Base-by-base conservation (phyloP, 2,888 invertebrate species). In the Tricholauxania praeusta region DNA sequence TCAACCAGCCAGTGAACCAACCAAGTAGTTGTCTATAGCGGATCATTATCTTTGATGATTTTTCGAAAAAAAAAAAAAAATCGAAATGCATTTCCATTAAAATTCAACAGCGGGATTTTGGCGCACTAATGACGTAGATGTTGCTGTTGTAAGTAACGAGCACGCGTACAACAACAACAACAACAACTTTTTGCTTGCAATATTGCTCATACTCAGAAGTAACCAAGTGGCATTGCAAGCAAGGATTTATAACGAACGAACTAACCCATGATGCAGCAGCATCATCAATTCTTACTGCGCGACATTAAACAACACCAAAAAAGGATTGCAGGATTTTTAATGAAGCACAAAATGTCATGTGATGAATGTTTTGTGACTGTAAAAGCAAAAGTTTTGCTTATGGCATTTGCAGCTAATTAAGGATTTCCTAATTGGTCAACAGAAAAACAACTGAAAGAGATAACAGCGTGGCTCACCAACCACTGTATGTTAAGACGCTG, bases 321-420 rank as follows among this genome's bases (percentile, higher is more conserved):
- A 70, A 70, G 70, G 70, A 70, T 62, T 12, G 70, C 52, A 70
- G 70, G 70, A 70, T 70, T 70, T 70, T 70, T 70, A 70, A 70
- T 70, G 70, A 70, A 70, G 62, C 70, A 53, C 47, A 63, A 62
- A 70, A 70, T 52, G 70, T 70, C 70, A 63, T 51, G 59, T 69
- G 63, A 70, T 70, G 70, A 15, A 39, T 51, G 19, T 49, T n/a
- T 49, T 51, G 64, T 51, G 22, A 60, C 12, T 32, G 28, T 22
- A 60, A 19, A 51, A 49, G 49, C 22, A 49, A 59, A 47, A 28
- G 39, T 64, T 67, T 17, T 48, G 60, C 47, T 52, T 62, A 52
- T 68, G 75, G 74, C 77, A 79, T 76, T 78, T 77, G 74, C 77
- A 77, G 80, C 82, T 83, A 82, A 83, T 82, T 82, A 82, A 82